A percentile compares a stretch with the other conserved stretches of the same genome.
phyloP scores from a whole-genome alignment of 2,888 invertebrate genomes.

The Amphipoea oculea region DNA sequence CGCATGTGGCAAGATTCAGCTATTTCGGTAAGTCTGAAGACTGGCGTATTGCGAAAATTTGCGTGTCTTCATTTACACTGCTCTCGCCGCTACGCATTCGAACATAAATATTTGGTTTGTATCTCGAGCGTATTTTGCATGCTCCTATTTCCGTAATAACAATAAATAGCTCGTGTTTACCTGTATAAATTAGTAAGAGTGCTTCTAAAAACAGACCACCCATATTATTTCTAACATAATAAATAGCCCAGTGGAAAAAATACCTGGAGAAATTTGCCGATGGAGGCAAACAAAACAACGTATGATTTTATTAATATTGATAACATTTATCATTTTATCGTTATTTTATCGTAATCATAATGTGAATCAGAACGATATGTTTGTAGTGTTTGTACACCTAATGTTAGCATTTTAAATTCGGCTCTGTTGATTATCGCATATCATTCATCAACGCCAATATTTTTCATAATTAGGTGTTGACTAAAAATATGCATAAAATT shows the following conservation, averaged over 20 bases:
- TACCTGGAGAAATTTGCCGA: constrained; percentile 14
- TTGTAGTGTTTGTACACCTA: constrained; percentile 1
- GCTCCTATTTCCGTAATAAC: constrained; percentile 59
- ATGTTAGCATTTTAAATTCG: constrained; percentile 2
- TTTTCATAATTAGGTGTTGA: constrained; percentile 40
- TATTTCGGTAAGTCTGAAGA: constrained; percentile 41
- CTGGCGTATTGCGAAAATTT: constrained; percentile 31
- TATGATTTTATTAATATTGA: constrained; percentile 24
- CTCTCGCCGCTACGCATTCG: constrained; percentile 53
- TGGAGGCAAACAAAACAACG: constrained; percentile 1
- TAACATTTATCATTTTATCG: constrained; percentile 33
- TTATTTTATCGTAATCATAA: constrained; percentile 33
- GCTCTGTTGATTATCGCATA: constrained; percentile 8
- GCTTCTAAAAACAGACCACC: constrained; percentile 36
- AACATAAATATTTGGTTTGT: constrained; percentile 66
- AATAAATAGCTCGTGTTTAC: constrained; percentile 55
- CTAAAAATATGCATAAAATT: constrained; percentile 25
- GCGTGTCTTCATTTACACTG: constrained; percentile 46
- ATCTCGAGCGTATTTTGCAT: constrained; percentile 55
- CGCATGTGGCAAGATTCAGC: constrained; percentile 21
- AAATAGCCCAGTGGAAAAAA: constrained; percentile 35
- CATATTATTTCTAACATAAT: constrained; percentile 27
- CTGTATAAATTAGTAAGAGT: constrained; percentile 35
- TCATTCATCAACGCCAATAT: constrained; percentile 23
- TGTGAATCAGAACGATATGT: constrained; percentile 34